phyloP scores from a whole-genome alignment of 2,113 vertebrate species.

The Myiozetetes cayanensis region DNA sequence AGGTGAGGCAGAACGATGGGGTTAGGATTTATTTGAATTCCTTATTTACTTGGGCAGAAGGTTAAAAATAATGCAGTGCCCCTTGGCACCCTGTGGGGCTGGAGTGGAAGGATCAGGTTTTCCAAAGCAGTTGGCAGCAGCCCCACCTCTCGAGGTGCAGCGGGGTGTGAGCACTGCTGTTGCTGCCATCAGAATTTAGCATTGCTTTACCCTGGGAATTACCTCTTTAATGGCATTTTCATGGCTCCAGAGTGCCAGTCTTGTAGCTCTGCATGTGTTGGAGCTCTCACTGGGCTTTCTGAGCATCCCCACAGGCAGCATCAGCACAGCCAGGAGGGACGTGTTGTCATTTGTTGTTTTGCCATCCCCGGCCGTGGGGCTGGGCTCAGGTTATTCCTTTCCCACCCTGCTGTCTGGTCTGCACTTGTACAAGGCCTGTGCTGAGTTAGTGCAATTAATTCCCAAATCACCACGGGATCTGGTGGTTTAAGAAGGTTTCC shows the following conservation, averaged over 20 bases:
- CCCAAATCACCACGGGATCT: background rate
- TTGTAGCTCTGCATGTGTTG: rapidly evolving
- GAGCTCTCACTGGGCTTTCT: background rate
- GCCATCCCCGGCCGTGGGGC: background rate
- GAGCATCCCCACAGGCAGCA: background rate
- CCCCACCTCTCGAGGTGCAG: background rate
- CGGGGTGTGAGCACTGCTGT: background rate
- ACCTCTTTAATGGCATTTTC: background rate
- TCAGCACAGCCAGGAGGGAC: background rate
- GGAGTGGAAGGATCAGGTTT: background rate
- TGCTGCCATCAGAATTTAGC: background rate
- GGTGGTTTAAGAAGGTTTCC: background rate
- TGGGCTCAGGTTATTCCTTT: background rate
- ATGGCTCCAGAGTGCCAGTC: background rate
- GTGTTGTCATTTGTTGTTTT: rapidly evolving
- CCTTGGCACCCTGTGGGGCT: background rate
- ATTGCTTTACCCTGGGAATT: background rate
- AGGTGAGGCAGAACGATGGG: background rate
- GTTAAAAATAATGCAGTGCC: background rate
- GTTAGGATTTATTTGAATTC: background rate
- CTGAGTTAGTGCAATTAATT: background rate
- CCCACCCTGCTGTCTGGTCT: background rate
- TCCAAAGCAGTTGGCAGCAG: background rate
- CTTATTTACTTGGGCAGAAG: background rate
- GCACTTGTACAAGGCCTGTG: background rate